A percentile compares a stretch with the other conserved stretches of the same genome.
These are phyloP conservation scores for Dasyprocta punctata DNA, from an alignment of 2,113 vertebrate species.

Conservation along the genomic window DNA sequence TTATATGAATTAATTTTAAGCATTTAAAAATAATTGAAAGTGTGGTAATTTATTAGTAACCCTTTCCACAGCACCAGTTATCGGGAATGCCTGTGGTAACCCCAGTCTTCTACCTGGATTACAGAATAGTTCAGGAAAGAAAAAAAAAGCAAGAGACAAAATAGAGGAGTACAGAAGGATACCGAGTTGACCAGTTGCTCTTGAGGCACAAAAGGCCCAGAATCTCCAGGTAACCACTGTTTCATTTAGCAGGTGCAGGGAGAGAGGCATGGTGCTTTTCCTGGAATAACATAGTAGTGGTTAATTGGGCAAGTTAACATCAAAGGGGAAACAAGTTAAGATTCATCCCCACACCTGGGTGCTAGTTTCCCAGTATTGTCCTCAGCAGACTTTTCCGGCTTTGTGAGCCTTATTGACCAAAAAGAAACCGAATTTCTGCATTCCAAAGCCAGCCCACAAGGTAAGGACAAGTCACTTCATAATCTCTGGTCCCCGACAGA, in stretches of 20 bases:
- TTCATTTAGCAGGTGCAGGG: not conserved
- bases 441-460: not conserved
- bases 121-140: not conserved
- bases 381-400: not conserved
- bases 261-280: not conserved
- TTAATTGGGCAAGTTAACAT: not conserved
- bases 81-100: not conserved
- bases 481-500: not conserved
- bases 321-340: not conserved
- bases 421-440: not conserved
- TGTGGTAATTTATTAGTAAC: not conserved
- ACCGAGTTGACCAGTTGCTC: too few relatives aligned
- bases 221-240: not conserved
- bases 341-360: not conserved
- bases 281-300: not conserved
- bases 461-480: not conserved
- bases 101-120: not conserved
- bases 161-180: not conserved
- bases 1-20: not conserved
- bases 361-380: not conserved
- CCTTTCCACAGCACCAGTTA: not conserved
- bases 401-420: not conserved
- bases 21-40: not conserved
- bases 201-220: not conserved
- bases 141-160: not conserved